phyloP scores from a whole-genome alignment of 2,888 invertebrate species.

The Pristionchus arcanus region DNA sequence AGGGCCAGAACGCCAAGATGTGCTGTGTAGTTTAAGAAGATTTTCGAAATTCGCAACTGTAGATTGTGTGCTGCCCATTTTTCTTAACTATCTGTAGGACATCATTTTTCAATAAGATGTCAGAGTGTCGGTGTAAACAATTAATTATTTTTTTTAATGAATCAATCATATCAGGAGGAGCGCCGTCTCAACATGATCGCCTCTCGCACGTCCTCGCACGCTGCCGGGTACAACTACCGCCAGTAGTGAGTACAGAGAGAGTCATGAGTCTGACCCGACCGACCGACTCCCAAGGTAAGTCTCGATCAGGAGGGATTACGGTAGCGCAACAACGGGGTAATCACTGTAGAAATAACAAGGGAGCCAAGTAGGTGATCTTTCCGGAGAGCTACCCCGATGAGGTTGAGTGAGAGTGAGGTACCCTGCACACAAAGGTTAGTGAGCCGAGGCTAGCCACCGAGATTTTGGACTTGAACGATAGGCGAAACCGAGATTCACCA shows the following conservation, averaged over 20 bases:
- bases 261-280: conserved; percentile 36
- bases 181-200: conserved; percentile 58
- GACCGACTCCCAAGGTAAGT: conserved; percentile 52
- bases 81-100: background rate
- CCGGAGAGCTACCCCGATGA: background rate
- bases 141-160: no score
- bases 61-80: background rate
- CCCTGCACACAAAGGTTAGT: conserved; percentile 11
- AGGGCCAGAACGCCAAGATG: no score
- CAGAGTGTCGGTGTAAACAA: no score
- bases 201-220: conserved; percentile 43
- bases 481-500: background rate
- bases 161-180: no score
- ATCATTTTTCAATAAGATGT: no score
- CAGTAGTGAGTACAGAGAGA: conserved; percentile 58
- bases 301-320: background rate
- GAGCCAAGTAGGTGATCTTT: conserved; percentile 22
- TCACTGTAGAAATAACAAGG: background rate
- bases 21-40: no score
- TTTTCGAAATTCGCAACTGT: background rate
- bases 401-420: background rate
- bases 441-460: conserved; percentile 43
- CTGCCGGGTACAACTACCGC: conserved; percentile 52
- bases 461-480: background rate
- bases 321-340: background rate